Percentiles rank a stretch among this genome's conserved stretches.
Conservation (phyloP, 2,797 vertebrate genomes). For the Muraenolepis orangiensis region DNA sequence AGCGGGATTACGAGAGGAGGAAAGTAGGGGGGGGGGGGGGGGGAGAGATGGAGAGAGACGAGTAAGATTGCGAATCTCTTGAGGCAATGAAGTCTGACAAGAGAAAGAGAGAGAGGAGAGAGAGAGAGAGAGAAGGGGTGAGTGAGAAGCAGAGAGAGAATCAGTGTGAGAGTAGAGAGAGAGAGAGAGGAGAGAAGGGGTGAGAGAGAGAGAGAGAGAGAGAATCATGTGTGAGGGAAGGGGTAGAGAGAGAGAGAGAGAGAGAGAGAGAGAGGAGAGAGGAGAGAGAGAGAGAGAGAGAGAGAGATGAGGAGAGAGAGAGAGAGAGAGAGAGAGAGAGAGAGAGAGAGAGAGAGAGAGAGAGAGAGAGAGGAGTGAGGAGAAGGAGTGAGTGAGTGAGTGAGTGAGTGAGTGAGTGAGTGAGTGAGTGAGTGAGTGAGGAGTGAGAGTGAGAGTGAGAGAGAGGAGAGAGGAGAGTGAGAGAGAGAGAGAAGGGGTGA, state of each 20-base stretch:
- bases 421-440: background rate
- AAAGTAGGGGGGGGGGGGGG: constrained; percentile 24
- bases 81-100: too few species aligned
- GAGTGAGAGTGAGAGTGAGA: background rate
- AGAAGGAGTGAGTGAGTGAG: background rate
- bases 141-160: background rate
- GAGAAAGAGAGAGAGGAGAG: background rate
- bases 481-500: background rate
- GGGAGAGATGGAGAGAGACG: background rate
- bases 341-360: background rate
- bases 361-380: background rate
- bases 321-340: constrained; percentile 28
- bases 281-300: background rate
- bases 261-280: constrained; percentile 29
- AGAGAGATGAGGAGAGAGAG: background rate
- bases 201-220: constrained; percentile 25
- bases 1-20: constrained; percentile 14
- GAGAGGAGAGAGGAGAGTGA: background rate
- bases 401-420: too few species aligned
- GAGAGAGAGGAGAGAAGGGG: background rate
- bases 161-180: too few species aligned
- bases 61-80: too few species aligned
- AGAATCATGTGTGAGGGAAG: constrained; percentile 4
- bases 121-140: background rate
- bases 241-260: constrained; percentile 16